phyloP scores from a whole-genome alignment of 2,797 vertebrate genomes.

The Urophycis tenuis region DNA sequence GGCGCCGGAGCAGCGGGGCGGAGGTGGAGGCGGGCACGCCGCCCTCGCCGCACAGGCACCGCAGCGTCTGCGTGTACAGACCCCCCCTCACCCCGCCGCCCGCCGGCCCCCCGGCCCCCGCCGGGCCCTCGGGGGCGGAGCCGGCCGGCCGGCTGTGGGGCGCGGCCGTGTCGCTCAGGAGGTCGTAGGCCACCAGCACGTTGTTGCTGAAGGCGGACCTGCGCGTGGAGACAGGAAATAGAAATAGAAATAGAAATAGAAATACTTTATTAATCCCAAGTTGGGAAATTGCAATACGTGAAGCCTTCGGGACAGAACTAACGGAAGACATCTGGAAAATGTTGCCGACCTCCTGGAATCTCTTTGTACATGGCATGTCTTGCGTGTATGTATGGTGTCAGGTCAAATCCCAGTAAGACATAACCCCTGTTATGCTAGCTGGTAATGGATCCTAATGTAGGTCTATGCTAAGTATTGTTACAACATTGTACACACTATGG shows the following conservation, averaged over 20 bases:
- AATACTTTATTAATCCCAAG: no score
- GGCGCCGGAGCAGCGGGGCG: slow-evolving; percentile 73
- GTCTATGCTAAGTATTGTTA: background rate
- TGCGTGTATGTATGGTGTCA: no score
- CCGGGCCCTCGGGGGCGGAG: background rate
- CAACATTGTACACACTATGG: background rate
- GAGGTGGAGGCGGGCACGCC: slow-evolving; percentile 72
- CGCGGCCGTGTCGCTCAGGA: slow-evolving; percentile 63
- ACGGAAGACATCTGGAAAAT: no score
- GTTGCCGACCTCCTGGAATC: no score
- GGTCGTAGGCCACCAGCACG: slow-evolving; percentile 79
- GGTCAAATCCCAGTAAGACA: no score
- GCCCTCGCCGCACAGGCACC: slow-evolving; percentile 77
- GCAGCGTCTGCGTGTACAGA: slow-evolving; percentile 81
- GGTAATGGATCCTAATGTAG: no score
- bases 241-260: background rate
- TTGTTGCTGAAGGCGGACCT: slow-evolving; percentile 93
- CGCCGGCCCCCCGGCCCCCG: slow-evolving; percentile 12
- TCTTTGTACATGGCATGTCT: no score
- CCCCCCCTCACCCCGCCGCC: slow-evolving; percentile 76
- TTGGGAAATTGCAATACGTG: background rate
- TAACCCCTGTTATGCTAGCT: no score
- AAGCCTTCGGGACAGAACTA: no score
- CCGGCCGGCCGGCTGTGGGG: slow-evolving; percentile 37
- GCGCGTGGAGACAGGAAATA: slow-evolving; percentile 20